Percentiles rank a stretch among this genome's conserved stretches.
phyloP scores from a whole-genome alignment of 2,888 invertebrate genomes.

The Eulithis prunata region DNA sequence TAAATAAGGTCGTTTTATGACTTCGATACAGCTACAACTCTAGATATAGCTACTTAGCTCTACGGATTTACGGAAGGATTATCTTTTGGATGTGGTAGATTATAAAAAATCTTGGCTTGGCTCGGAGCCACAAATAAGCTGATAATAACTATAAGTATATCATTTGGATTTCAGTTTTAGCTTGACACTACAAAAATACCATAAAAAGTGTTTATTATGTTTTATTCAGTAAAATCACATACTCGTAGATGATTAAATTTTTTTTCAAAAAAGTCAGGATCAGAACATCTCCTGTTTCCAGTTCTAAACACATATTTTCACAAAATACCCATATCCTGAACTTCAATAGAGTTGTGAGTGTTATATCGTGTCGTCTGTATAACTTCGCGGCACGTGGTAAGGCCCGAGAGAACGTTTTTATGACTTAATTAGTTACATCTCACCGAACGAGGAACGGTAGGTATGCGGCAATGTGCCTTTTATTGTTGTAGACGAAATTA shows the following conservation, averaged over 20 bases:
- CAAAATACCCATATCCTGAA: conserved; percentile 8
- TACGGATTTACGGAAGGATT: not conserved
- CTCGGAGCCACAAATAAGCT: not conserved
- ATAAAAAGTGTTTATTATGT: too few relatives aligned
- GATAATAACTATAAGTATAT: not conserved
- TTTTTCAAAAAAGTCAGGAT: too few relatives aligned
- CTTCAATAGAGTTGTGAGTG: conserved; percentile 21
- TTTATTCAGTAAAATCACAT: too few relatives aligned
- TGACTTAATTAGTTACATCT: conserved; percentile 77
- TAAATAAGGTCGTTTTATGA: conserved; percentile 33
- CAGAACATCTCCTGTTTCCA: too few relatives aligned
- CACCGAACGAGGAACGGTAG: conserved; percentile 50
- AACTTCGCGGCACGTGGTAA: conserved; percentile 29
- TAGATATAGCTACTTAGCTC: not conserved
- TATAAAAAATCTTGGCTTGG: not conserved
- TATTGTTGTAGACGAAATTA: conserved; percentile 58
- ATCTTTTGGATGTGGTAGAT: not conserved
- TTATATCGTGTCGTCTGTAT: conserved; percentile 23
- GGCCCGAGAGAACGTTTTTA: conserved; percentile 66
- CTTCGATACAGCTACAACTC: conserved; percentile 15
- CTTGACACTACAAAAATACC: too few relatives aligned
- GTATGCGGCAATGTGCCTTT: conserved; percentile 58
- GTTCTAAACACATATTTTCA: conserved; percentile 16
- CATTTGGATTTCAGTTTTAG: not conserved
- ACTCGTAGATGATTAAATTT: too few relatives aligned